Evolutionary conservation across 2,888 invertebrate genomes (phyloP), one percentile per base, ranked within the genome.

Genomic region (Lapara coniferarum): DNA sequence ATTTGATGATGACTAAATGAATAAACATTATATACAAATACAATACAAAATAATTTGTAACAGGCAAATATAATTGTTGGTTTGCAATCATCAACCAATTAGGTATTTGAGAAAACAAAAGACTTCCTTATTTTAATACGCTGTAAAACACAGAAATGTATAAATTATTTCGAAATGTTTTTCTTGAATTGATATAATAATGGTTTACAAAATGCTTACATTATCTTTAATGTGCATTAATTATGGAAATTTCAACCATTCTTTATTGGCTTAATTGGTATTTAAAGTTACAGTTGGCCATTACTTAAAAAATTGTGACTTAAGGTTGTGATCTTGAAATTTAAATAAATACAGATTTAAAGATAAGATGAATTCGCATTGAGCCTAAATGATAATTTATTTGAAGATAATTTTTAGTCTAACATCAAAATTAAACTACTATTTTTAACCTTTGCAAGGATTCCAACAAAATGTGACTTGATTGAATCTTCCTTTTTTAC

Each of bases 211-310:
- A 63, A 49, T 25, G 63, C 63, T 49, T 68, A 68, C 46, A 69
- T 63, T 63, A 53, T 63, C 25, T 66, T 66, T 51, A 19, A 70
- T 67, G 70, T 71, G 66, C 68, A 71, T 73, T 68, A 37, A 74
- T 72, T 73, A 78, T 75, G 74, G 67, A 72, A 72, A 73, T 71
- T 37, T 58, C 63, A 55, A 69, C 59, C 52, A 53, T 55, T 68
- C 14, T 71, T 70, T 72, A 74, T 72, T 68, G 12, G 56, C 67
- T 72, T 71, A 66, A 74, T 74, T 67, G 63, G 49, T 66, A 71
- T 69, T 68, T 69, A 69, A 69, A 69, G 57, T 68, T 71, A 70
- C 70, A 71, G 52, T 70, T 71, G 52, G 71, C 69, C 70, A 73
- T 73, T 69, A 73, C 68, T 66, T 68, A 46, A 55, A 52, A 52